Base-by-base conservation (phyloP, 2,797 vertebrate species). In the Podarcis siculus region DNA sequence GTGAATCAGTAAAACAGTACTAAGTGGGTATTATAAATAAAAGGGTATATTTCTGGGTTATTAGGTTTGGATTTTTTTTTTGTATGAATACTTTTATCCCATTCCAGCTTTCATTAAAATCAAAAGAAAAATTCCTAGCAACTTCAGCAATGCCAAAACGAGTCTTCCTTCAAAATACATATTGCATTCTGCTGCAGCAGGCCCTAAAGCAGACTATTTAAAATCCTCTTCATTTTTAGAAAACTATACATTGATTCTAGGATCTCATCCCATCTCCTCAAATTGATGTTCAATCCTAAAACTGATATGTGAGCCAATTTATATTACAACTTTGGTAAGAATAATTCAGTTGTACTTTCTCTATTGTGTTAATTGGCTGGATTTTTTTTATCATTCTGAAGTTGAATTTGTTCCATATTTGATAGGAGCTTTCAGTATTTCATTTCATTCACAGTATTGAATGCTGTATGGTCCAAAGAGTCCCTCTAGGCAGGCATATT, bases 51-150 rank as follows among this genome's bases (percentile, higher is more conserved):
- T 93, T 86, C 83, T 80, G n/a, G 69, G 49, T 49, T 13, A n/a
- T n/a, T 1, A 71, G 25, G 30, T 3, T n/a, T 15, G 69, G 82
- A 55, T 1, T 32, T n/a, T n/a, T 49, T 72, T 49, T 64, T 83
- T 88, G 30, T 79, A 79, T 66, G 85, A 66, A 67, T 73, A 73
- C 58, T 73, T 85, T 80, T 35, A 85, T 80, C 8, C n/a, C 7
- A 64, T 32, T 32, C 67, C 76, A 55, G 49, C 49, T 55, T 55
- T 55, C 49, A 55, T 55, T 55, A 55, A 55, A 79, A 80, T 85
- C 73, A 72, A 84, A 89, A 89, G 30, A 79, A 85, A 84, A 71
- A 84, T 21, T 89, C 67, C 87, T 78, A 79, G 55, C 71, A 80
- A 58, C 23, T 72, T 72, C 73, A 85, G 79, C 49, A 66, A 73